Evolutionary conservation across 1,140 invertebrate species (phyloP), one percentile per base, ranked within the genome.

Genomic region (Hypothenemus hampei): DNA sequence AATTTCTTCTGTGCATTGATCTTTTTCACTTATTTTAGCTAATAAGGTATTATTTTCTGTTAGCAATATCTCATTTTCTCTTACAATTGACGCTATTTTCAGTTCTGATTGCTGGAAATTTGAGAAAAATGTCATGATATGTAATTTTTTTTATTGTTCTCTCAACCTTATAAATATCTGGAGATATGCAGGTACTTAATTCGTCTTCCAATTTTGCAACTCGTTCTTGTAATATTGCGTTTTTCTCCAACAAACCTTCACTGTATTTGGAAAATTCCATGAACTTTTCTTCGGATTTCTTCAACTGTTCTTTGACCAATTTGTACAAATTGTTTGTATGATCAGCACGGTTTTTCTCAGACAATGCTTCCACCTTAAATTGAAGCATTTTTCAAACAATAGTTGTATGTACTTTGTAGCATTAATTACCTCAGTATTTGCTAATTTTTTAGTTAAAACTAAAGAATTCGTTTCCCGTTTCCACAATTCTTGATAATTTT

Each of bases 231-330:
- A 76, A 19, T 2, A 64, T 39, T 19, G 72, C 50, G 53, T 75
- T 69, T 49, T 72, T 70, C 11, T 73, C 65, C 26, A 73, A 58
- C 11, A 76, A 46, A 45, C 73, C 69, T 3, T 66, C 65, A 59
- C 72, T 73, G 7, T 68, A 66, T 24, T 61, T 66, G 1, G 61
- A 58, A 21, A 67, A 57, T 49, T 72, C 65, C 36, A 65, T 51
- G 11, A 69, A 60, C 8, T 65, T 65, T 15, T 67, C 65, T 50
- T 76, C 71, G 5, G 61, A 69, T 53, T 74, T 73, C 4, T 65
- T 47, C n/a, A 74, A 46, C 49, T 75, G 71, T 15, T 67, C 68
- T 61, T 72, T 72, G n/a, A 72, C 67, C 20, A 74, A 66, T 50
- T 72, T 70, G 13, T 72, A 69, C 29, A 76, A 58, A 47, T 69